Conservation (phyloP, 2,888 invertebrate species). For the Leptopterna dolabrata region DNA sequence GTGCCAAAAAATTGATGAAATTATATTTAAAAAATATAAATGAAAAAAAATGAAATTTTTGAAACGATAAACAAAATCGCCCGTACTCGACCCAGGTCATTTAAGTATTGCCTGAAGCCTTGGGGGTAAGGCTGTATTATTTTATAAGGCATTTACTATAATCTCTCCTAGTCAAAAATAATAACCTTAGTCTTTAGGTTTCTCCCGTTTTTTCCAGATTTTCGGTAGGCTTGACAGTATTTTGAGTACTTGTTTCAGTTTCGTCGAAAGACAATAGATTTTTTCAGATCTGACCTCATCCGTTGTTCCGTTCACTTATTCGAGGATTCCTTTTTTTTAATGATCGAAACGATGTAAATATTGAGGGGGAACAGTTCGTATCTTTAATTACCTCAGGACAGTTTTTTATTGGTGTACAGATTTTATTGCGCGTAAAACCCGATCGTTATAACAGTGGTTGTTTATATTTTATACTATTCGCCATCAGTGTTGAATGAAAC, state of each 20-base stretch:
- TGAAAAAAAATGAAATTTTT: constrained; percentile 4
- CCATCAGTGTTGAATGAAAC: not conserved
- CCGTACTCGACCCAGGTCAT: constrained; percentile 29
- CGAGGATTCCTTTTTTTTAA: not conserved
- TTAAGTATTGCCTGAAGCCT: constrained; percentile 53
- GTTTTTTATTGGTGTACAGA: not conserved
- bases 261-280: not conserved
- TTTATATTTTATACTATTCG: constrained; percentile 33
- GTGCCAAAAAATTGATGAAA: constrained; percentile 44
- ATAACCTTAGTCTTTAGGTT: constrained; percentile 48
- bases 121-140: constrained; percentile 54
- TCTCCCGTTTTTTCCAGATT: constrained; percentile 32
- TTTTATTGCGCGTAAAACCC: constrained; percentile 14
- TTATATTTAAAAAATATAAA: not conserved
- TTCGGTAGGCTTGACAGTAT: constrained; percentile 34
- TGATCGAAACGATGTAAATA: not conserved
- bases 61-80: not conserved
- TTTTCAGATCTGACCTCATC: constrained; percentile 10
- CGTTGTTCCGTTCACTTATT: not conserved
- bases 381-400: constrained; percentile 6
- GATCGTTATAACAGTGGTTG: constrained; percentile 27
- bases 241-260: constrained; percentile 27
- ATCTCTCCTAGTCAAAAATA: constrained; percentile 51
- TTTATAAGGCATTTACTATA: constrained; percentile 55
- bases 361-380: constrained; percentile 15